Percentiles rank a stretch among this genome's conserved stretches.
Conservation (phyloP, 2,113 vertebrate genomes). For the Percopsis transmontana region DNA sequence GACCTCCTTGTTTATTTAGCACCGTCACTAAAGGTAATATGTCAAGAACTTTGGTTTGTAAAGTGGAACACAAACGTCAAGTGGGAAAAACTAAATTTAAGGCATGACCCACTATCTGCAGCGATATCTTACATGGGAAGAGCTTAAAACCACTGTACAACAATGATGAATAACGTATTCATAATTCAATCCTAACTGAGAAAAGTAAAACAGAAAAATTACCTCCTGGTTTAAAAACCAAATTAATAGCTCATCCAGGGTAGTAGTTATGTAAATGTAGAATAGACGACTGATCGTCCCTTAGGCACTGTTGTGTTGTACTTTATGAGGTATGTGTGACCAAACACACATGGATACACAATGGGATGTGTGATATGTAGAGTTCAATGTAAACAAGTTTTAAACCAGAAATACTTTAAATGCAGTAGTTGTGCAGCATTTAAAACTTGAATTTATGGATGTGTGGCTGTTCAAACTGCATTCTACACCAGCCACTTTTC, state of each 20-base stretch:
- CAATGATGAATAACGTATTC: constrained; percentile 8
- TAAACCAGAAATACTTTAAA: neutral
- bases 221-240: constrained; percentile 13
- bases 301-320: constrained; percentile 66
- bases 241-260: constrained; percentile 42
- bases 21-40: constrained; percentile 51
- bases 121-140: neutral
- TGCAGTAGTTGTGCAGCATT: neutral
- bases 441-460: constrained; percentile 1
- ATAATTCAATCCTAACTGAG: neutral
- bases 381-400: neutral
- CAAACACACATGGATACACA: constrained; percentile 31
- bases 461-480: neutral
- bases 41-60: constrained; percentile 68
- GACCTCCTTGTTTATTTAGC: constrained; percentile 27
- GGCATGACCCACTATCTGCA: constrained; percentile 45
- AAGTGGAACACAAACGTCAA: constrained; percentile 46
- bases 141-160: constrained; percentile 36
- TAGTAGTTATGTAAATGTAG: constrained; percentile 44
- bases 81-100: constrained; percentile 40
- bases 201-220: neutral
- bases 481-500: constrained; percentile 84
- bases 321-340: constrained; percentile 49
- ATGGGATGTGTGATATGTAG: neutral
- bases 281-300: constrained; percentile 34